These are phyloP conservation scores for Lytechinus variegatus DNA, from an alignment of 35 echinoderm and acorn worm genomes.

Conservation along the genomic window DNA sequence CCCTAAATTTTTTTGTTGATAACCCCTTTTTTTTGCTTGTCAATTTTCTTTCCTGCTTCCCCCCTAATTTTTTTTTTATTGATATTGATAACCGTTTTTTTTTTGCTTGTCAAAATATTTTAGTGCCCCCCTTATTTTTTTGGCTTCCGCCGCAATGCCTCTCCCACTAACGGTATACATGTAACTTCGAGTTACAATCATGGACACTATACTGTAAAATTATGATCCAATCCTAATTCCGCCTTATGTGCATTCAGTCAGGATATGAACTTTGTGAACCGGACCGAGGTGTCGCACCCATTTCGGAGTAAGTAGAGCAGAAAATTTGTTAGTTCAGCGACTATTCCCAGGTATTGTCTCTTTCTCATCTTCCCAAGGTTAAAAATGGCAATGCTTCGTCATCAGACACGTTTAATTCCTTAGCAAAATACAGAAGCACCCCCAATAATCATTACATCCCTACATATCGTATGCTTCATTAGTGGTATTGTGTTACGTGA, in stretches of 20 bases:
- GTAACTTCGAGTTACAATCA: too few relatives aligned
- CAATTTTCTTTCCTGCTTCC: too few relatives aligned
- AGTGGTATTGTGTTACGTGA: background rate
- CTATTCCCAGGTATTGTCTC: background rate
- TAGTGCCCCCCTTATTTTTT: too few relatives aligned
- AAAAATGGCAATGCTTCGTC: background rate
- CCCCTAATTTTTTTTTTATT: too few relatives aligned
- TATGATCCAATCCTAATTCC: background rate
- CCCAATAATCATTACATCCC: background rate
- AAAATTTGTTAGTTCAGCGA: conserved; percentile 19
- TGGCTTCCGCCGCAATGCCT: too few relatives aligned
- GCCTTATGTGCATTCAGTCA: background rate
- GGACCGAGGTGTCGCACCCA: background rate
- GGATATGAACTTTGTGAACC: background rate
- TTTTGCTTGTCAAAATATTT: too few relatives aligned
- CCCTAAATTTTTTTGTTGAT: too few relatives aligned
- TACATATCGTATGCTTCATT: background rate
- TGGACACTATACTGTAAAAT: too few relatives aligned
- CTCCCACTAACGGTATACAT: too few relatives aligned
- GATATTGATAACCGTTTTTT: too few relatives aligned
- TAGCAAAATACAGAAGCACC: background rate
- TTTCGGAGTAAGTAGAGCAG: background rate
- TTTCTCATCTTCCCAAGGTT: background rate
- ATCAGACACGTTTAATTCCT: background rate
- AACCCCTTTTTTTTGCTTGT: too few relatives aligned